These are phyloP conservation scores for Marcusenius ussheri DNA, from an alignment of 2,113 vertebrate species.

Conservation along the genomic window DNA sequence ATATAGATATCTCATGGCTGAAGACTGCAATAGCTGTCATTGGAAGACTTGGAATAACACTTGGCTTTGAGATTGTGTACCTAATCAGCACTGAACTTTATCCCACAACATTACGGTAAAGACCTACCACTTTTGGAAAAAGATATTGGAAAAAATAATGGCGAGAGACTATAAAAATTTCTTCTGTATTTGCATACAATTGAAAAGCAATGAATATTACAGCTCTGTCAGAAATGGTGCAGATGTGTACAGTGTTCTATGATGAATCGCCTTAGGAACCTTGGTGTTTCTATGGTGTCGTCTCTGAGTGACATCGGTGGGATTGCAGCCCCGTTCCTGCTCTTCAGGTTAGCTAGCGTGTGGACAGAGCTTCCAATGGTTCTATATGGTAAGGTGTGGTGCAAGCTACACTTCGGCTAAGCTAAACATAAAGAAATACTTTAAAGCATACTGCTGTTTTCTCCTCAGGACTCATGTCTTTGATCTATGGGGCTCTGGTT, in stretches of 20 bases:
- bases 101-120: conserved; percentile 66
- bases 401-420: neutral
- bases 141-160: neutral
- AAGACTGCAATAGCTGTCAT: conserved; percentile 55
- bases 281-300: conserved; percentile 70
- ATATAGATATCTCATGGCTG: conserved; percentile 48
- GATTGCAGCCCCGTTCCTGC: conserved; percentile 67
- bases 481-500: conserved; percentile 61
- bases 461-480: conserved; percentile 57
- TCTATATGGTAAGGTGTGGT: conserved; percentile 24
- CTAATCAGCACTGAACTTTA: conserved; percentile 71
- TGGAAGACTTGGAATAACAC: conserved; percentile 67
- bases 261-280: conserved; percentile 53
- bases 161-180: neutral
- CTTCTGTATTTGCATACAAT: neutral
- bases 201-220: neutral
- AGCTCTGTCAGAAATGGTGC: neutral
- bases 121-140: neutral
- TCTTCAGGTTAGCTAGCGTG: conserved; percentile 65
- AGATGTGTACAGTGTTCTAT: neutral
- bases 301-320: conserved; percentile 72
- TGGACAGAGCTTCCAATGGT: conserved; percentile 72
- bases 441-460: neutral
- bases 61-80: conserved; percentile 72
- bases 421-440: neutral